Percentiles rank a stretch among this genome's conserved stretches.
Evolutionary conservation across 2,113 vertebrate genomes (phyloP).

Genomic region (Rhizomys pruinosus): DNA sequence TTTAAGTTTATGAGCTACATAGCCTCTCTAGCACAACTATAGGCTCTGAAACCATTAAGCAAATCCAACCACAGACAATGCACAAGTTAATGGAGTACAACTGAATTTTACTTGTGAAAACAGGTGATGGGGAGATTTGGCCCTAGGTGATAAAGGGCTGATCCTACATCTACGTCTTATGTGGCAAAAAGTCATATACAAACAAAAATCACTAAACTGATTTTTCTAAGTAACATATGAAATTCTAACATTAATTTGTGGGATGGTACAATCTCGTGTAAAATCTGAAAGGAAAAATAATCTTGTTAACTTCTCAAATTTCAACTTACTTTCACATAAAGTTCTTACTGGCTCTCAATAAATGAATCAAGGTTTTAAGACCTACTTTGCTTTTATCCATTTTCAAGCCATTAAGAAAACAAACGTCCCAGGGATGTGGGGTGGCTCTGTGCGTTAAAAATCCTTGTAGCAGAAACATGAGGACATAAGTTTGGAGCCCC

Average conservation of each 20-base stretch:
- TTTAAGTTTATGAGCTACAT: neutral
- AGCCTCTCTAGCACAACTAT: neutral
- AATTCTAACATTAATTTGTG: slow-evolving; percentile 96
- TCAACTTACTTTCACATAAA: slow-evolving; percentile 36
- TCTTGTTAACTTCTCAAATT: slow-evolving; percentile 31
- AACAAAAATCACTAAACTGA: slow-evolving; percentile 87
- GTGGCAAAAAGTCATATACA: neutral
- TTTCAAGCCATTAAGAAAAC: slow-evolving; percentile 20
- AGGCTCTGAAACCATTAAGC: rapidly evolving
- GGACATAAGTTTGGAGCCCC: neutral
- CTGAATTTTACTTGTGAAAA: neutral
- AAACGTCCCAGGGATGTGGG: neutral
- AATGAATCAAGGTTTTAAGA: slow-evolving; percentile 33
- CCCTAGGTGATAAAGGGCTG: rapidly evolving
- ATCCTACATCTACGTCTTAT: neutral
- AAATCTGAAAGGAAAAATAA: slow-evolving; percentile 84
- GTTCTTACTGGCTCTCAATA: no score
- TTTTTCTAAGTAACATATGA: slow-evolving; percentile 87
- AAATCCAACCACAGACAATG: neutral
- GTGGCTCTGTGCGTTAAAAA: neutral
- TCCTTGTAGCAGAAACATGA: no score
- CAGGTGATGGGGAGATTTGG: neutral
- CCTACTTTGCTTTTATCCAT: neutral
- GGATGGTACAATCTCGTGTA: slow-evolving; percentile 91
- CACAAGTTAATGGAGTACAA: rapidly evolving